phyloP scores from a whole-genome alignment of 2,113 vertebrate species.

The Scomber colias region DNA sequence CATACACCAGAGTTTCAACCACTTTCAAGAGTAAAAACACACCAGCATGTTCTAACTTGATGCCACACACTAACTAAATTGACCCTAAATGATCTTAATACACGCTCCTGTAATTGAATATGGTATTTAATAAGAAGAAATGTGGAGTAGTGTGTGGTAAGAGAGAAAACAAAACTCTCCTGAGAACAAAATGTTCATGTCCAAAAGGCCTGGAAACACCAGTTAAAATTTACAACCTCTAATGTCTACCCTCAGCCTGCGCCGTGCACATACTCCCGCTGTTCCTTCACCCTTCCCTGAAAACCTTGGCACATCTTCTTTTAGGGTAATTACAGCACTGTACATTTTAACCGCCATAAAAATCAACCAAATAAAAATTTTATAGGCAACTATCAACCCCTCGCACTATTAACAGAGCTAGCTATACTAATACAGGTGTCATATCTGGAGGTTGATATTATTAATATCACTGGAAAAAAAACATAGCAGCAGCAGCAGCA shows the following conservation, averaged over 20 bases:
- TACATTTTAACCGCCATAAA: slow-evolving; percentile 27
- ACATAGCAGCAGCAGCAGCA: too few species aligned
- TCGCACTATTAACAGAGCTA: not conserved
- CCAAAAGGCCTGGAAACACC: not conserved
- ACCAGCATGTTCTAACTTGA: not conserved
- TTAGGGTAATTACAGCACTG: slow-evolving; percentile 21
- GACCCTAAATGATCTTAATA: not conserved
- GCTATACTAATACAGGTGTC: not conserved
- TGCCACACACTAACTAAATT: not conserved
- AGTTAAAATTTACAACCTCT: slow-evolving; percentile 36
- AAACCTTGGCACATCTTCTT: slow-evolving; percentile 18
- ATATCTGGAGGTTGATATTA: not conserved
- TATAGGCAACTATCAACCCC: not conserved
- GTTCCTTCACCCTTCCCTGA: slow-evolving; percentile 6
- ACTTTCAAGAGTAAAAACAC: too few species aligned
- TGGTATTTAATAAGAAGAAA: not conserved
- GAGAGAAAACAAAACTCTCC: slow-evolving; percentile 17
- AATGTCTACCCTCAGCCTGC: slow-evolving; percentile 22
- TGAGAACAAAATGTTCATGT: slow-evolving; percentile 45
- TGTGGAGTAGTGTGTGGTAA: not conserved
- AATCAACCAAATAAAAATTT: slow-evolving; percentile 26
- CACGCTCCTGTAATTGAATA: not conserved
- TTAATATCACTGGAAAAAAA: not conserved
- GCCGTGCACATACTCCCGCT: not conserved
- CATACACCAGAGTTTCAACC: slow-evolving; percentile 16